Evolutionary conservation across 2,113 vertebrate species (phyloP).

Genomic region (Macquaria australasica): DNA sequence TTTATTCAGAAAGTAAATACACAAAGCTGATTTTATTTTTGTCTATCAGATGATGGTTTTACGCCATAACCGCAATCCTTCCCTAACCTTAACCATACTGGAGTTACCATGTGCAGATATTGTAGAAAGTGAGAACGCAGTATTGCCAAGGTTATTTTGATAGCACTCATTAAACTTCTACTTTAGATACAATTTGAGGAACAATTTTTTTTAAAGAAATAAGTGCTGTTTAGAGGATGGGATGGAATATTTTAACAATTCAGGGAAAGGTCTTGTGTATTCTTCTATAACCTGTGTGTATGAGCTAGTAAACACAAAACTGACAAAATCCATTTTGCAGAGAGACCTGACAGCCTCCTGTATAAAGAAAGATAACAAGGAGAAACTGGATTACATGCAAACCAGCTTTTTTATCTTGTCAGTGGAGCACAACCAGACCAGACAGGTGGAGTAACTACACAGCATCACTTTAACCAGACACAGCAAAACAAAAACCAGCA

Average conservation of each 20-base stretch:
- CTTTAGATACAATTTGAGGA: not conserved
- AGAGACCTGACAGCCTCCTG: constrained; percentile 9
- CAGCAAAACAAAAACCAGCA: constrained; percentile 31
- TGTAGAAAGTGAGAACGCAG: not conserved
- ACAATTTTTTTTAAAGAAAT: not conserved
- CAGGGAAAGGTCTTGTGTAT: not conserved
- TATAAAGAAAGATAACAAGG: constrained; percentile 8
- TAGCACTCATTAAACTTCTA: not conserved
- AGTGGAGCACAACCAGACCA: constrained; percentile 40
- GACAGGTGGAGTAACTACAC: constrained; percentile 49
- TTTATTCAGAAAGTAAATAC: not conserved
- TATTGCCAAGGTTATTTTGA: not conserved
- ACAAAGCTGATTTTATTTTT: not conserved
- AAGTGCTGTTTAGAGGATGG: not conserved
- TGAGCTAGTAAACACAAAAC: constrained; percentile 21
- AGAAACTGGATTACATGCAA: constrained; percentile 44
- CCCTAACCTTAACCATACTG: not conserved
- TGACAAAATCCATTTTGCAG: constrained; percentile 10
- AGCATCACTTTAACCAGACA: constrained; percentile 25
- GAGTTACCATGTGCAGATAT: not conserved
- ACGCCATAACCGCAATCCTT: not conserved
- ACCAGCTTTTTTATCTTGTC: constrained; percentile 58
- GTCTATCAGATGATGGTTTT: not conserved
- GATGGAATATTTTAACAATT: not conserved
- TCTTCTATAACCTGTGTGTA: constrained; percentile 1